Evolutionary conservation across 1,140 invertebrate genomes (phyloP).

Genomic region (Chrysoperla carnea): DNA sequence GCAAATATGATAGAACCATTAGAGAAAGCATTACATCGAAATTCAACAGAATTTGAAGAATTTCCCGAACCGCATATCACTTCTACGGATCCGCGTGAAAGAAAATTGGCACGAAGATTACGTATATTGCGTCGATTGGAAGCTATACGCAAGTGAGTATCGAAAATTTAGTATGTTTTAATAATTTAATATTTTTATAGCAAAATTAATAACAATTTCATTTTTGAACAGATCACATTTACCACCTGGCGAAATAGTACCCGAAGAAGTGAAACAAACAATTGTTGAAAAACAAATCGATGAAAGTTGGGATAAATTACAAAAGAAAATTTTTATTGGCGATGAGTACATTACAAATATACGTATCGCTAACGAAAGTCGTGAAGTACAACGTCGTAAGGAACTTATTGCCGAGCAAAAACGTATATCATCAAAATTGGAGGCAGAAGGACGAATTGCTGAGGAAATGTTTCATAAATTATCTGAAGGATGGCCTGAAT

Average conservation of each 20-base stretch:
- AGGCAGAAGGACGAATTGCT: slow-evolving; percentile 44
- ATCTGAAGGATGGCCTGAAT: slow-evolving; percentile 48
- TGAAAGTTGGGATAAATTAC: slow-evolving; percentile 33
- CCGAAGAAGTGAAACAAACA: slow-evolving; percentile 16
- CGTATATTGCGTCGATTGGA: slow-evolving; percentile 38
- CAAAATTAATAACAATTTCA: background rate
- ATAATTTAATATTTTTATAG: slow-evolving; percentile 1
- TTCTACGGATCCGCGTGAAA: slow-evolving; percentile 32
- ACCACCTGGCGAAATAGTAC: slow-evolving; percentile 10
- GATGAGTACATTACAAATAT: slow-evolving; percentile 55
- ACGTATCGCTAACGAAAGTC: slow-evolving; percentile 46
- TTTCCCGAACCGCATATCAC: slow-evolving; percentile 4
- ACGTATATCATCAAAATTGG: slow-evolving; percentile 36
- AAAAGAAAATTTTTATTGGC: slow-evolving; percentile 41
- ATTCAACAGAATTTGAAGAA: background rate
- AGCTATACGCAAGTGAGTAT: slow-evolving; percentile 30
- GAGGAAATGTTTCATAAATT: slow-evolving; percentile 51
- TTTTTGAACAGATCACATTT: slow-evolving; percentile 7
- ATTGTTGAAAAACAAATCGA: slow-evolving; percentile 36
- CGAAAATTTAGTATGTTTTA: slow-evolving; percentile 2
- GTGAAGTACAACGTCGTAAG: slow-evolving; percentile 38
- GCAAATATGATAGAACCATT: slow-evolving; percentile 5
- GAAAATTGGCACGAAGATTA: slow-evolving; percentile 38
- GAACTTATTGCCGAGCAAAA: slow-evolving; percentile 23
- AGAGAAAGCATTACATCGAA: slow-evolving; percentile 1